phyloP scores from a whole-genome alignment of 2,888 invertebrate genomes.

The Chloromyia formosa region DNA sequence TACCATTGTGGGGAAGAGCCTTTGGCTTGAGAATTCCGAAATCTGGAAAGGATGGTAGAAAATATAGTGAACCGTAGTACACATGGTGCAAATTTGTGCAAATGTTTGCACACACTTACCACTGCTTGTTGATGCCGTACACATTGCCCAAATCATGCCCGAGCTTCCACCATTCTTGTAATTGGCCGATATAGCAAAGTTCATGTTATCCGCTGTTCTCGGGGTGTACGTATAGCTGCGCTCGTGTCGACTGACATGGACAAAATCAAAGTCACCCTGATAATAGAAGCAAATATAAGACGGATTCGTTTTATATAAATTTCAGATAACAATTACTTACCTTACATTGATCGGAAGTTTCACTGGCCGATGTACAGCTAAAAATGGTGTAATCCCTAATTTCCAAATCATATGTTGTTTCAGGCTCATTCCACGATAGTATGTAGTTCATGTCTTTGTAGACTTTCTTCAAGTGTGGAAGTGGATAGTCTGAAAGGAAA shows the following conservation, averaged over 20 bases:
- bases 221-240: slow-evolving; percentile 62
- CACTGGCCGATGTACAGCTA: slow-evolving; percentile 74
- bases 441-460: slow-evolving; percentile 77
- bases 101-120: too few relatives aligned
- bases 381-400: slow-evolving; percentile 79
- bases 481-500: slow-evolving; percentile 52
- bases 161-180: slow-evolving; percentile 69
- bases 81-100: too few relatives aligned
- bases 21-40: slow-evolving; percentile 70
- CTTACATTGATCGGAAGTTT: slow-evolving; percentile 69
- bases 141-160: slow-evolving; percentile 87
- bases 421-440: slow-evolving; percentile 76
- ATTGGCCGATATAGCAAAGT: slow-evolving; percentile 84
- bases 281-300: background rate
- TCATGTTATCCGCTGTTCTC: slow-evolving; percentile 66
- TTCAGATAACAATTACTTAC: slow-evolving; percentile 53
- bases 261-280: slow-evolving; percentile 72
- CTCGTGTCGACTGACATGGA: slow-evolving; percentile 62
- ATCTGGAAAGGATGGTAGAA: slow-evolving; percentile 49
- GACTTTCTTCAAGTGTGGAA: slow-evolving; percentile 76
- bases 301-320: too few relatives aligned
- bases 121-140: slow-evolving; percentile 60
- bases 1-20: slow-evolving; percentile 65
- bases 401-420: slow-evolving; percentile 56
- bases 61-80: too few relatives aligned